Percentiles rank a stretch among this genome's conserved stretches.
phyloP scores from a whole-genome alignment of 2,888 invertebrate genomes.

The Acleris laterana region DNA sequence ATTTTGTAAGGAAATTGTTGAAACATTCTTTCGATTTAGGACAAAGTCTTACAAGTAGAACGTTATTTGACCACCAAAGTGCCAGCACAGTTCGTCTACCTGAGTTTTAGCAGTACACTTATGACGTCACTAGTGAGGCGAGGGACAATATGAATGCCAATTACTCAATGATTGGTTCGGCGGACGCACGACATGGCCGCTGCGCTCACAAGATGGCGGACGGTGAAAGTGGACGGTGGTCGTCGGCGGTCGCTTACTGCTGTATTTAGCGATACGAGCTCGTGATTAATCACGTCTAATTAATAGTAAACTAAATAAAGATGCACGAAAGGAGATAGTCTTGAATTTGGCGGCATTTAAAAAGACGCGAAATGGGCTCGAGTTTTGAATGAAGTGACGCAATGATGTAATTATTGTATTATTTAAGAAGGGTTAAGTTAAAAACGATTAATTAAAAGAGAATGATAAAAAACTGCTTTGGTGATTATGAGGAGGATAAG shows the following conservation, averaged over 20 bases:
- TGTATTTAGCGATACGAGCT: conserved; percentile 25
- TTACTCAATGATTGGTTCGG: conserved; percentile 61
- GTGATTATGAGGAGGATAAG: too few species aligned
- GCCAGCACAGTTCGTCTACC: not conserved
- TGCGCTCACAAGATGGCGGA: conserved; percentile 70
- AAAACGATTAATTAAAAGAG: too few species aligned
- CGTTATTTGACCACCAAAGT: conserved; percentile 16
- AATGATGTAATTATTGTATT: too few species aligned
- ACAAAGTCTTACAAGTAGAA: conserved; percentile 7
- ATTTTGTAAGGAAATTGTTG: not conserved
- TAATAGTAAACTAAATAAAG: conserved; percentile 14
- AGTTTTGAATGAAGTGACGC: too few species aligned
- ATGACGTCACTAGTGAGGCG: conserved; percentile 52
- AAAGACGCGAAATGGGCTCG: not conserved
- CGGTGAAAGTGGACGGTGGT: conserved; percentile 77
- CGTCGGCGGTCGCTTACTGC: conserved; percentile 51
- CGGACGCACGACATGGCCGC: conserved; percentile 60
- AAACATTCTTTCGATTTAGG: conserved; percentile 1
- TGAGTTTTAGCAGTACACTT: conserved; percentile 39
- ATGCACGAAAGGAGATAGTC: not conserved
- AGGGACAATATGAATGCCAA: conserved; percentile 66
- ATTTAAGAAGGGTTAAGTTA: too few species aligned
- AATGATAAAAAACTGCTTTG: too few species aligned
- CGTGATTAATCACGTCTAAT: conserved; percentile 19
- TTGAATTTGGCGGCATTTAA: not conserved